Evolutionary conservation across 2,797 vertebrate genomes (phyloP).

Genomic region (Balearica regulorum): DNA sequence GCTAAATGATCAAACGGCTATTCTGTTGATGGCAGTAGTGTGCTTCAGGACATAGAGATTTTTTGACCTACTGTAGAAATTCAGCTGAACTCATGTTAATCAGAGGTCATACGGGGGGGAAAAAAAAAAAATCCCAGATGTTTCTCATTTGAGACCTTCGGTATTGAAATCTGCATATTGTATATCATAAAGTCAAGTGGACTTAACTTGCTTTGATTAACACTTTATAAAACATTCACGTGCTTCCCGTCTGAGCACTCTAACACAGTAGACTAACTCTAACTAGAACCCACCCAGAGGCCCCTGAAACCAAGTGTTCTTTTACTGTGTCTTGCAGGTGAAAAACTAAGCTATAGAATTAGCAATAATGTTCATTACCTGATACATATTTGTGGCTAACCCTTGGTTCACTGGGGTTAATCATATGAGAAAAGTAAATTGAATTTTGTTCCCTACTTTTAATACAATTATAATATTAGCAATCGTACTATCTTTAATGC

Average conservation of each 20-base stretch:
- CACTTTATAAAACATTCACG: neutral
- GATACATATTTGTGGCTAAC: neutral
- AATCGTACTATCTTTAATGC: neutral
- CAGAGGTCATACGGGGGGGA: neutral
- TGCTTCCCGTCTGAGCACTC: neutral
- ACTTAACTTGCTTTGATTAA: neutral
- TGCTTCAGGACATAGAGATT: neutral
- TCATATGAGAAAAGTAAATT: neutral
- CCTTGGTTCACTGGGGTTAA: neutral
- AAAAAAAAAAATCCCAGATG: neutral
- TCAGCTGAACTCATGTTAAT: neutral
- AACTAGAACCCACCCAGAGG: neutral
- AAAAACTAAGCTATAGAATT: neutral
- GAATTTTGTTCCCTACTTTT: neutral
- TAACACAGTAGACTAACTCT: neutral
- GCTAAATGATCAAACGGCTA: neutral
- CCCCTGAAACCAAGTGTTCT: neutral
- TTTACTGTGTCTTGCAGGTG: neutral
- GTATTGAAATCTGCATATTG: neutral
- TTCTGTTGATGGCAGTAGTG: neutral
- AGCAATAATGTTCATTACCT: neutral
- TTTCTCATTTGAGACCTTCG: neutral
- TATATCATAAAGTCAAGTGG: neutral
- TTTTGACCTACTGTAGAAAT: slow-evolving; percentile 19
- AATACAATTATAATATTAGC: neutral